Base-by-base conservation (phyloP, 2,113 vertebrate genomes). In the Zosterops hypoxanthus region DNA sequence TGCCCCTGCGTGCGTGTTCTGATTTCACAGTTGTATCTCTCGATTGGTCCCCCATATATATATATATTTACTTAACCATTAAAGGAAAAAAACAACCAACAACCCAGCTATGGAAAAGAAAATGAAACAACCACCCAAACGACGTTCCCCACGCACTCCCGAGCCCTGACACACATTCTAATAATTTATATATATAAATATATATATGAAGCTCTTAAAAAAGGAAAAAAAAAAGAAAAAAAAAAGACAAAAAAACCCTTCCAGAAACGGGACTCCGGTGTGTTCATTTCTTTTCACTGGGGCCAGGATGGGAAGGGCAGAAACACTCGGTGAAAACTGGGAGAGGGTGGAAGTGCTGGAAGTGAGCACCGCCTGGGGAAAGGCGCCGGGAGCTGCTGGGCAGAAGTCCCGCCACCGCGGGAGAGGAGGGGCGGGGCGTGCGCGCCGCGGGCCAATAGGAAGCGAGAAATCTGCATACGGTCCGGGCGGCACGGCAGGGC, bases 181-280 rank as follows among this genome's bases (percentile, higher is more conserved):
- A 97, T 98, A 98, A 98, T 98, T 98, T 98, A 98, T 98, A 98
- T 97, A 98, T 97, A 98, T 96, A 98, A 97, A 98, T 97, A 97
- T 97, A 97, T 98, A 97, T 97, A 97, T 97, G 96, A 97, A 64
- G 94, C 97, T 97, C 96, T 98, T 97, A 94, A 97, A 97, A 94
- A 96, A 65, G 23, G n/a, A 88, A 33, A 53, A 29, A 63, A 92
- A 77, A 86, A 22, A 23, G 50, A 34, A 36, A 36, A 36, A 36
- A 36, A 36, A 36, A 36, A 36, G 36, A 36, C 41, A 60, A 70
- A 57, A 95, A 96, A 55, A 59, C 87, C 91, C 82, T 96, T 95
- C 59, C 90, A 98, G 96, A 98, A 98, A 97, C 95, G 34, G 96
- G 97, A 81, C 97, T 97, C 24, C 70, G 41, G 94, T 93, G 86